Percentiles rank a stretch among this genome's conserved stretches.
These are phyloP conservation scores for Leptodactylus fuscus DNA, from an alignment of 2,113 vertebrate species.

Conservation along the genomic window DNA sequence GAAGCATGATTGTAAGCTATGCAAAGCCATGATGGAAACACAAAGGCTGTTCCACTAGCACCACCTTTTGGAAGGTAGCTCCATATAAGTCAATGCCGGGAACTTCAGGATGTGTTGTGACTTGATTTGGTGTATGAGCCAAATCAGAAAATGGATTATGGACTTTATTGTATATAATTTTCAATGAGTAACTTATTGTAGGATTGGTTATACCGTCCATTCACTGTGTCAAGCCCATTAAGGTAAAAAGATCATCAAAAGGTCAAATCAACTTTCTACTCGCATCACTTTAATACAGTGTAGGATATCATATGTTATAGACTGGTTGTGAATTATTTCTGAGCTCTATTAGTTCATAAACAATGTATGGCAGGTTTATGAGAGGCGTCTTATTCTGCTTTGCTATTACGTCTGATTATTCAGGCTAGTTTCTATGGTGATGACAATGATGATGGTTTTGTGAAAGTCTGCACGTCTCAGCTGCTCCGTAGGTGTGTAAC, in stretches of 20 bases:
- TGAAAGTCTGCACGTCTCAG: neutral
- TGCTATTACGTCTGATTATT: neutral
- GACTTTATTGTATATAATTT: no score
- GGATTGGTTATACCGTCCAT: neutral
- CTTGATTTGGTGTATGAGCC: no score
- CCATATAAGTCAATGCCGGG: no score
- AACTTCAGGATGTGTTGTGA: no score
- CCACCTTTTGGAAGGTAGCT: no score
- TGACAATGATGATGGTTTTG: neutral
- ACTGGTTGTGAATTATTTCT: neutral
- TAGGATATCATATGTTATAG: neutral
- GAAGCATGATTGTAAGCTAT: no score
- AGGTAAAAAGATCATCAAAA: neutral
- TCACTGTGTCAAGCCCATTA: neutral
- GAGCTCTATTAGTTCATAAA: neutral
- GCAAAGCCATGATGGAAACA: no score
- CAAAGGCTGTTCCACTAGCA: no score
- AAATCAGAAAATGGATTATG: no score
- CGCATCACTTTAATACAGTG: neutral
- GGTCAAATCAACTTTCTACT: neutral
- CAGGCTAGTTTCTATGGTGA: neutral
- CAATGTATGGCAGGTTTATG: neutral
- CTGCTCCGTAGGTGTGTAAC: neutral
- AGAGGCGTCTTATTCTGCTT: neutral
- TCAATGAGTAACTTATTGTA: no score